Percentiles rank a stretch among this genome's conserved stretches.
These are phyloP conservation scores for Oenanthe melanoleuca DNA, from an alignment of 2,113 vertebrate genomes.

Conservation along the genomic window DNA sequence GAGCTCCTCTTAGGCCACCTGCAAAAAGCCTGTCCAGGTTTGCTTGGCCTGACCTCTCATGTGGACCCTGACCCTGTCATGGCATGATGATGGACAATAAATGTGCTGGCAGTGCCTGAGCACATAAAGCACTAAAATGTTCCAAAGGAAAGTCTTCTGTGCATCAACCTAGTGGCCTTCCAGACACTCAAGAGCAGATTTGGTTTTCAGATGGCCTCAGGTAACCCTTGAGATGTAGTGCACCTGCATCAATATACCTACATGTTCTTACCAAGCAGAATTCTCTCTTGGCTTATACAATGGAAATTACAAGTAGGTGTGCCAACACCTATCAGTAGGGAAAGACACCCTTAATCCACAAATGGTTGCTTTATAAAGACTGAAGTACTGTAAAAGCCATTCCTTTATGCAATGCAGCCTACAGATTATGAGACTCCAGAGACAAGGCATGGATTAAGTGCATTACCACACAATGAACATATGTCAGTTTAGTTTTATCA, in stretches of 20 bases:
- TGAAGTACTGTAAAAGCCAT: slow-evolving; percentile 27
- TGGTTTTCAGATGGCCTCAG: not conserved
- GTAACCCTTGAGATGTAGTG: slow-evolving; percentile 17
- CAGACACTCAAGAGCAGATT: not conserved
- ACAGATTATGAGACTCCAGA: slow-evolving; percentile 7
- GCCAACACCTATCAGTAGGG: not conserved
- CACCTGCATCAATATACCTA: slow-evolving; percentile 37
- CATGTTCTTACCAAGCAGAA: not conserved
- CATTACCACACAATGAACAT: slow-evolving; percentile 37
- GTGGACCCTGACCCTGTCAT: not conserved
- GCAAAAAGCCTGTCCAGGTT: not conserved
- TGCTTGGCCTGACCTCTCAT: not conserved
- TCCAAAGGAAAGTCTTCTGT: not conserved
- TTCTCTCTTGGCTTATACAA: not conserved
- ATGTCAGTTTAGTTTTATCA: slow-evolving; percentile 39
- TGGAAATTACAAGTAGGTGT: slow-evolving; percentile 36
- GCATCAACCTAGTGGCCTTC: not conserved
- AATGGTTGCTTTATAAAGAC: slow-evolving; percentile 43
- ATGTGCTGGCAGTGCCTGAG: not conserved
- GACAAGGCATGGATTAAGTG: slow-evolving; percentile 38
- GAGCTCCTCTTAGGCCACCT: not conserved
- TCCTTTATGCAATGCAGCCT: slow-evolving; percentile 16
- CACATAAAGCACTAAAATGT: not conserved
- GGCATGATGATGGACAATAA: not conserved
- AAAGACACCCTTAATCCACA: slow-evolving; percentile 55